Base-by-base conservation (phyloP, 2,888 invertebrate species). In the Corbicula japonica region DNA sequence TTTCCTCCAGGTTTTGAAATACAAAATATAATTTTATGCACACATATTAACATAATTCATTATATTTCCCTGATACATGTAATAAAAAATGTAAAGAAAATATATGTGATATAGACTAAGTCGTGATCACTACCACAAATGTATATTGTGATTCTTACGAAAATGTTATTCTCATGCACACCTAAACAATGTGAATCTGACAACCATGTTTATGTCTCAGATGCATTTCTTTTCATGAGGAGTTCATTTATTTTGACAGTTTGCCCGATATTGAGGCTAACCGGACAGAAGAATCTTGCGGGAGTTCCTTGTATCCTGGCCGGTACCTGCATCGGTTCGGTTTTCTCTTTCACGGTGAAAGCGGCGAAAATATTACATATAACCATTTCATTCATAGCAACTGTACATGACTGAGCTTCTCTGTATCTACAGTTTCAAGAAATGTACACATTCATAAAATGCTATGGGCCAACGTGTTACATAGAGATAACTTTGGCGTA, bases 21-120 rank as follows among this genome's bases (percentile, higher is more conserved):
- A 85, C 83, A 85, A 85, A 85, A 85, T 85, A 85, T 80, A 81
- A 60, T 85, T 75, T 81, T 75, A 76, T 79, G 52, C 74, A 80
- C 77, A 76, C 81, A 76, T 80, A 63, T 68, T 54, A 60, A 60
- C 44, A 72, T 71, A 54, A 72, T 60, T 73, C 61, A 52, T 79
- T 66, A 73, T 74, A 77, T 78, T 80, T 83, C 83, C 84, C 84
- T 84, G 84, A 84, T 76, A 81, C 70, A 79, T 63, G 71, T 72
- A 62, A 70, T 60, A 70, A 60, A 68, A 46, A 70, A 41, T 35
- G 48, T 58, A 58, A 60, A 50, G 60, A 70, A 60, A 60, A 50
- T 70, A 70, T 70, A 70, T 70, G 35, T 70, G 34, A 58, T 65
- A 65, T 52, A 50, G 32, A 32, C 35, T n/a, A n/a, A n/a, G n/a